Conservation (phyloP, 2,888 invertebrate genomes). For the Drosophila prolongata region DNA sequence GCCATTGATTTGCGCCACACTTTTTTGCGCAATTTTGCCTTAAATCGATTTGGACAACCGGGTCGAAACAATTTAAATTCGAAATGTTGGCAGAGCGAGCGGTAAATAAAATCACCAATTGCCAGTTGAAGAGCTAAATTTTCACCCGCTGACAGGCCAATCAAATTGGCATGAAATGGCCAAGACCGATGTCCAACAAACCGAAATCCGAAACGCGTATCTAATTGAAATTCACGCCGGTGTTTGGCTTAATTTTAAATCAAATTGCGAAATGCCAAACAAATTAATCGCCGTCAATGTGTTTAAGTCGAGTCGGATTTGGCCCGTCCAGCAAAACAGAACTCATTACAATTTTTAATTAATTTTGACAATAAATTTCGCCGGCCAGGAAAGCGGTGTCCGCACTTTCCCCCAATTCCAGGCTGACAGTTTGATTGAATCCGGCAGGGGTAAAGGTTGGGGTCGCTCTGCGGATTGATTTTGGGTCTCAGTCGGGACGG, state of each 20-base stretch:
- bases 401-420: neutral
- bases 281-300: constrained; percentile 68
- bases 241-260: constrained; percentile 65
- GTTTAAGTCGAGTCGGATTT: constrained; percentile 53
- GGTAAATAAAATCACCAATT: constrained; percentile 55
- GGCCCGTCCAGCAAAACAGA: constrained; percentile 1
- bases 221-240: constrained; percentile 70
- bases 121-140: constrained; percentile 35
- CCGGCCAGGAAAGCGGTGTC: constrained; percentile 13
- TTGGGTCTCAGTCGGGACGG: constrained; percentile 4
- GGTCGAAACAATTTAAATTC: constrained; percentile 38
- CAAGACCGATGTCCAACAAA: constrained; percentile 18
- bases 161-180: constrained; percentile 68
- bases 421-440: constrained; percentile 72
- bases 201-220: constrained; percentile 26
- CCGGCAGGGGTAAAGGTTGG: constrained; percentile 7
- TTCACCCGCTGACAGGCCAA: constrained; percentile 53
- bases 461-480: constrained; percentile 18
- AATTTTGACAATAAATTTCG: constrained; percentile 74
- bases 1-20: constrained; percentile 42
- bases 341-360: constrained; percentile 79
- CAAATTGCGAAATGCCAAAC: constrained; percentile 67
- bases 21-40: constrained; percentile 8
- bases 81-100: constrained; percentile 7
- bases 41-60: constrained; percentile 18